These are phyloP conservation scores for Odontophorus gujanensis DNA, from an alignment of 2,113 vertebrate species.

Conservation along the genomic window DNA sequence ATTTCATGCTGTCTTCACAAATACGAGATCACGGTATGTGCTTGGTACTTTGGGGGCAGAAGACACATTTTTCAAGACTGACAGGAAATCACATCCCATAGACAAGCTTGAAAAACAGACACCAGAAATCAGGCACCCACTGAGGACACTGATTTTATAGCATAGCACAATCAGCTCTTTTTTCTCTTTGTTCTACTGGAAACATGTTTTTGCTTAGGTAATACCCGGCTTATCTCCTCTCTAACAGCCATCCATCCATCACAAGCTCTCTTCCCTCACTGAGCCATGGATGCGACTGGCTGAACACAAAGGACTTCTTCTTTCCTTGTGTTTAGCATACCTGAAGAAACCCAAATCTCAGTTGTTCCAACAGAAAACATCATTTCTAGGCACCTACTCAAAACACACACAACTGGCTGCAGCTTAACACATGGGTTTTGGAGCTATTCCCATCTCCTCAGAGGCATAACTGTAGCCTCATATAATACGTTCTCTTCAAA, in stretches of 20 bases:
- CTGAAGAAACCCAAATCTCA: neutral
- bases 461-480: neutral
- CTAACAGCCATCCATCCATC: neutral
- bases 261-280: neutral
- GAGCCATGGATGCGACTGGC: fast-evolving
- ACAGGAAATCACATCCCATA: neutral
- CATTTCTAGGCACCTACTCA: neutral
- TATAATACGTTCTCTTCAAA: neutral
- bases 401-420: neutral
- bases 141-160: neutral
- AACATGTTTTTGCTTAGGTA: neutral
- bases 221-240: neutral
- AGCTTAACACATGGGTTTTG: neutral
- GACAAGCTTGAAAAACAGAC: neutral
- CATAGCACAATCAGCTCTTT: neutral
- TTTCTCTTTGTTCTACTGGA: neutral
- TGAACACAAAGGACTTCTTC: neutral
- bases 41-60: neutral
- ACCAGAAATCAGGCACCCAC: neutral
- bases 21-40: neutral
- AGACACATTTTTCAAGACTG: neutral
- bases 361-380: neutral
- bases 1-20: neutral
- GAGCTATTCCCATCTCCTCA: neutral
- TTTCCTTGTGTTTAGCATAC: fast-evolving